Evolutionary conservation across 2,888 invertebrate species (phyloP).

Genomic region (Onchidella celtica): DNA sequence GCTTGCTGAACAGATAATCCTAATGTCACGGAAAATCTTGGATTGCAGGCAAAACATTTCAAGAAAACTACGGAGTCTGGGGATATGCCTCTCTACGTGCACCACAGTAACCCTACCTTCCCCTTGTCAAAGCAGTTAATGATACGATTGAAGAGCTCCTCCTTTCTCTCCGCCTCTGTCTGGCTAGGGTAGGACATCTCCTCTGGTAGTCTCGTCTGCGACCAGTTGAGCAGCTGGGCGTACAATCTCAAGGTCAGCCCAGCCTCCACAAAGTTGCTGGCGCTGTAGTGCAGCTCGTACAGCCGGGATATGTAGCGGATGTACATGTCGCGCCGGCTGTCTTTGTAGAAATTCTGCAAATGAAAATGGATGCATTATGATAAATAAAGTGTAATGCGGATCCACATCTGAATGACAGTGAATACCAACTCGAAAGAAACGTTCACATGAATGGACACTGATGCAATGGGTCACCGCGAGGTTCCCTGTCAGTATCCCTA

Average conservation of each 20-base stretch:
- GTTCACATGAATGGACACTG: no score
- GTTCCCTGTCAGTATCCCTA: no score
- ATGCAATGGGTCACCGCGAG: no score
- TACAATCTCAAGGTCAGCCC: conserved; percentile 96
- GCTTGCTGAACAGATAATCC: no score
- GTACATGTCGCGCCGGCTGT: conserved; percentile 97
- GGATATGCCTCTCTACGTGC: no score
- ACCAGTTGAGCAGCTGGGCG: conserved; percentile 94
- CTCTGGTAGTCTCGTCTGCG: conserved; percentile 73
- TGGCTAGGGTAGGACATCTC: conserved; percentile 85
- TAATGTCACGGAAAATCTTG: no score
- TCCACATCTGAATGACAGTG: no score
- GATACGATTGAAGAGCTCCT: conserved; percentile 92
- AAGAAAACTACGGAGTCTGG: no score
- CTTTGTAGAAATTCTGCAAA: conserved; percentile 94
- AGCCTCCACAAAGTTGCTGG: conserved; percentile 96
- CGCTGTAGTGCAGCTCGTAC: conserved; percentile 93
- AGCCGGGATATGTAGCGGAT: conserved; percentile 96
- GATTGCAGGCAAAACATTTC: no score
- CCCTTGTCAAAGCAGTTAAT: conserved; percentile 96
- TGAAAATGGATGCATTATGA: background rate
- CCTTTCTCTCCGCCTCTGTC: conserved; percentile 94
- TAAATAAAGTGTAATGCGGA: no score
- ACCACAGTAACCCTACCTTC: no score
- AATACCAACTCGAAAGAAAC: no score